Base-by-base conservation (phyloP, 2,797 vertebrate genomes). In the Leuciscus waleckii region DNA sequence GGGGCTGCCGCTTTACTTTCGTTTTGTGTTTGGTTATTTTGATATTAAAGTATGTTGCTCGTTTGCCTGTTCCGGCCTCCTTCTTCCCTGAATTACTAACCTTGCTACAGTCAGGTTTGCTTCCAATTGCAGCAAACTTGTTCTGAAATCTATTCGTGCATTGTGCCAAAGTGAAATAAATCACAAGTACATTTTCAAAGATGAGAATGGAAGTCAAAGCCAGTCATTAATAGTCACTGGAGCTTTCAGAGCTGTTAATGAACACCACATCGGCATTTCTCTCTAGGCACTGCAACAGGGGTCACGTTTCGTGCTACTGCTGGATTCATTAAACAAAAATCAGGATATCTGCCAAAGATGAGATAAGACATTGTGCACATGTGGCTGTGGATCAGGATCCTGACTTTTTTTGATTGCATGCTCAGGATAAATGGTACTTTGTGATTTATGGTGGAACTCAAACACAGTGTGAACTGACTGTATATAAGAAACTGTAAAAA, bases 311-410 rank as follows among this genome's bases (percentile, higher is more conserved):
- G 5, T 68, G 35, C 67, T 83, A 73, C 65, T 67, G 37, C 56
- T 73, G 9, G 26, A 49, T 65, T 49, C 32, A 75, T 75, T 49
- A 83, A 63, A 74, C 26, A 65, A 17, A 74, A 16, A 74, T 49
- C 21, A n/a, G 69, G 17, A 49, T 41, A 74, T 49, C 32, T 58
- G 56, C 70, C 81, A 75, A 83, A 65, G 70, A 69, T 69, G 79
- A 83, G 80, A 54, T 82, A 51, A 81, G 67, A 79, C 61, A 67
- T 67, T 21, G 41, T 46, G 58, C 26, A 35, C 26, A 79, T 71
- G 79, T 54, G 41, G 11, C 61, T 37, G 43, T 1, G 46, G 43
- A 69, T 65, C 77, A 49, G 35, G 77, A 32, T 56, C 1, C 3
- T 56, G 7, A n/a, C 19, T 17, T 79, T 5, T 43, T 79, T 79